Conservation (phyloP, 92 coral and sea anemone genomes). For the Siderastrea radians region DNA sequence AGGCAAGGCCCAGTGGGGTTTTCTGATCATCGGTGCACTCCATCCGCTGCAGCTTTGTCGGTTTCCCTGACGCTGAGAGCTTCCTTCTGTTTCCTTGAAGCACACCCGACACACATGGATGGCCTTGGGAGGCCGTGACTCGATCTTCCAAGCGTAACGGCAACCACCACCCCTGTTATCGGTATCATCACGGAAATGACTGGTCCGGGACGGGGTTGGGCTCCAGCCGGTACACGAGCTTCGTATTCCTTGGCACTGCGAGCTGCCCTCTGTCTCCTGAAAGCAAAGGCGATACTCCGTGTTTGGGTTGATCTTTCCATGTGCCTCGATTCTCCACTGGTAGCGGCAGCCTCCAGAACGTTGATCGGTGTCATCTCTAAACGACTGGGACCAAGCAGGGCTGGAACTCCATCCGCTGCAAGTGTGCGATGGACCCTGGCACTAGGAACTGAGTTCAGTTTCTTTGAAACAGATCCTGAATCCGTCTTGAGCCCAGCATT, state of each 20-base stretch:
- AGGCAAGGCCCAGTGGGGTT: conserved; percentile 59
- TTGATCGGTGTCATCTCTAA: conserved; percentile 73
- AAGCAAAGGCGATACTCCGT: conserved; percentile 20
- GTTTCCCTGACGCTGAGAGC: conserved; percentile 43
- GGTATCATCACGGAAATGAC: conserved; percentile 70
- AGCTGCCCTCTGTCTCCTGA: conserved; percentile 27
- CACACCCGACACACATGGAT: conserved; percentile 32
- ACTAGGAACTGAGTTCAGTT: too few species aligned
- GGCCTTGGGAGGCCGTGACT: conserved; percentile 37
- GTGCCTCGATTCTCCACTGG: conserved; percentile 67
- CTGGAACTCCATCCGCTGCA: too few species aligned
- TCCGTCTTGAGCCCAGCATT: not conserved
- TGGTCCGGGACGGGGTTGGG: conserved; percentile 32
- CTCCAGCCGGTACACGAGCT: conserved; percentile 63
- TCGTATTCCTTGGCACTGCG: conserved; percentile 61
- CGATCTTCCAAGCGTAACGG: conserved; percentile 67
- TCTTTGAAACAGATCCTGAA: too few species aligned
- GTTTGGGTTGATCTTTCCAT: not conserved
- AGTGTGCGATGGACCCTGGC: too few species aligned
- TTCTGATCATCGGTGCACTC: not conserved
- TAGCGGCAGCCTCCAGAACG: conserved; percentile 74
- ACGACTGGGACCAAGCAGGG: too few species aligned
- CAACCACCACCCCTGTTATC: conserved; percentile 77
- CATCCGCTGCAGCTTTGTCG: conserved; percentile 62
- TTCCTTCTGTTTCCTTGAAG: conserved; percentile 54